These are phyloP conservation scores for Sapajus apella DNA, from an alignment of 2,113 vertebrate genomes.

Conservation along the genomic window DNA sequence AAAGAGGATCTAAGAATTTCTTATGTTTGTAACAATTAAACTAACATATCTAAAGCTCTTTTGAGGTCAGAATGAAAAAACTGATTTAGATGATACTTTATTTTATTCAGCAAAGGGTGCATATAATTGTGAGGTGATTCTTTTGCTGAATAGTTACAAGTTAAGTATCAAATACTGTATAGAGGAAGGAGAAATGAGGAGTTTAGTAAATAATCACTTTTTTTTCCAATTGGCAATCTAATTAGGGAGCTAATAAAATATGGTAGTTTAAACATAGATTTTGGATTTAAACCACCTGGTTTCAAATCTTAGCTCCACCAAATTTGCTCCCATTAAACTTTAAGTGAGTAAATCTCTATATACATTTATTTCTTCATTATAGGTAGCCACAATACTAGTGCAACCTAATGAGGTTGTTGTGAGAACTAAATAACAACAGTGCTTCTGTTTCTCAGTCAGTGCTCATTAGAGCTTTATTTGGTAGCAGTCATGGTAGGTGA, in stretches of 20 bases:
- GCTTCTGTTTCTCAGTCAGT: neutral
- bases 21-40: neutral
- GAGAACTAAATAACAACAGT: neutral
- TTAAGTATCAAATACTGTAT: neutral
- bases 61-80: neutral
- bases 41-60: neutral
- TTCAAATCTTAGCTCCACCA: neutral
- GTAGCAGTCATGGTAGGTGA: neutral
- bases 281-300: neutral
- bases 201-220: neutral
- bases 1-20: neutral
- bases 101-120: neutral
- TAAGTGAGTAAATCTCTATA: neutral
- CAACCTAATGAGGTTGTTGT: neutral
- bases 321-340: neutral
- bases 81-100: neutral
- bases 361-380: neutral
- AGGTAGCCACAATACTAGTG: neutral
- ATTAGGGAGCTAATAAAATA: neutral
- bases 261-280: neutral
- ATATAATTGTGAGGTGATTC: neutral
- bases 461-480: neutral
- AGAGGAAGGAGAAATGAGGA: neutral
- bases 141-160: neutral
- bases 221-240: neutral